phyloP scores from a whole-genome alignment of 1,140 invertebrate species.

The Trachymyrmex septentrionalis region DNA sequence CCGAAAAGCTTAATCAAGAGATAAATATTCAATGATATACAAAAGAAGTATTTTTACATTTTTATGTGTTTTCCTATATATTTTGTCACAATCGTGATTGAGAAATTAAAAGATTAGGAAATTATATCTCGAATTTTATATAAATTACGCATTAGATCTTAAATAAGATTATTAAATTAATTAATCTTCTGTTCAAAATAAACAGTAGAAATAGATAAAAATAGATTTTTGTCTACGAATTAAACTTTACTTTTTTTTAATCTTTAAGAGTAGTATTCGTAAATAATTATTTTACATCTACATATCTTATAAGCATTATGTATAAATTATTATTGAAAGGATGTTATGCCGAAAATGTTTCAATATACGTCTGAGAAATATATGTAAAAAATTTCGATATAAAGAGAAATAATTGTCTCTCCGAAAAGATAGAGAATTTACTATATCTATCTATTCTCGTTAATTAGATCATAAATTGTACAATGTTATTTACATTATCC shows the following conservation, averaged over 20 bases:
- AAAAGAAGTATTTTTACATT: conserved; percentile 42
- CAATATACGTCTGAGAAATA: background rate
- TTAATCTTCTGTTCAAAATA: background rate
- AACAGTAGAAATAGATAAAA: background rate
- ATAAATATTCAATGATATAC: background rate
- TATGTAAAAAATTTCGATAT: conserved; percentile 9
- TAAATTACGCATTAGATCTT: conserved; percentile 22
- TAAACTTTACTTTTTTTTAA: conserved; percentile 53
- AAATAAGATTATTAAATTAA: background rate
- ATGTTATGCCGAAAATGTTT: conserved; percentile 23
- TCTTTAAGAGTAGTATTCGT: conserved; percentile 5
- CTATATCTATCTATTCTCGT: conserved; percentile 23
- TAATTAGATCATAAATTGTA: conserved; percentile 48
- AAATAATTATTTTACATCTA: conserved; percentile 27
- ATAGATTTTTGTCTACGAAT: background rate
- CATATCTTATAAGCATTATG: conserved; percentile 36
- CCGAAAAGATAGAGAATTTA: conserved; percentile 28
- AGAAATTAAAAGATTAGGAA: background rate
- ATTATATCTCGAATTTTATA: conserved; percentile 2
- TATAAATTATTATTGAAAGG: conserved; percentile 25
- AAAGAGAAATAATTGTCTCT: conserved; percentile 8
- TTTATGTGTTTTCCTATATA: conserved; percentile 34
- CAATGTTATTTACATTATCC: conserved; percentile 51
- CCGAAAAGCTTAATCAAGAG: background rate
- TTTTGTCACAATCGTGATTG: background rate